phyloP scores from a whole-genome alignment of 1,140 invertebrate genomes.

The Listronotus oregonensis region DNA sequence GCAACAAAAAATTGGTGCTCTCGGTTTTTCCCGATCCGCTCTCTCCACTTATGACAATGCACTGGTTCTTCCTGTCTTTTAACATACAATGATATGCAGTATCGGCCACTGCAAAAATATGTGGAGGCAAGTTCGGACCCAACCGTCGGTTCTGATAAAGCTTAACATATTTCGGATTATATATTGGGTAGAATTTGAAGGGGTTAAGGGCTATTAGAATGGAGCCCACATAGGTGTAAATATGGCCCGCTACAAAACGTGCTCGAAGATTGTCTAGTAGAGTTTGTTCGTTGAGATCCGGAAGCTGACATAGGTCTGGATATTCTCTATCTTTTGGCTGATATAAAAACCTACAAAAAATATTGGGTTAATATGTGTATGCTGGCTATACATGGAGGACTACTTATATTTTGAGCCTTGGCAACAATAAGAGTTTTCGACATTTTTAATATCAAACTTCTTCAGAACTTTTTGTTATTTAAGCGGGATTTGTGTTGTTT shows the following conservation, averaged over 20 bases:
- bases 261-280: constrained; percentile 88
- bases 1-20: constrained; percentile 93
- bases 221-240: constrained; percentile 72
- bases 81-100: constrained; percentile 95
- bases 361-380: too few relatives aligned
- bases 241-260: too few relatives aligned
- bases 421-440: too few relatives aligned
- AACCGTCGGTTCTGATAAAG: constrained; percentile 89
- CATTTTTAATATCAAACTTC: too few relatives aligned
- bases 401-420: too few relatives aligned
- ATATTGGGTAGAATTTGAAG: constrained; percentile 95
- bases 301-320: constrained; percentile 92
- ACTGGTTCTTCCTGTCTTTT: constrained; percentile 87
- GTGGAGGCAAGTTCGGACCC: constrained; percentile 87
- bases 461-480: too few relatives aligned
- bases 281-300: constrained; percentile 92
- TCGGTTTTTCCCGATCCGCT: constrained; percentile 92
- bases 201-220: constrained; percentile 93
- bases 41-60: constrained; percentile 93
- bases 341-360: constrained; percentile 85
- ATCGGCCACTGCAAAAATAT: constrained; percentile 97
- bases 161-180: constrained; percentile 97
- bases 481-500: too few relatives aligned
- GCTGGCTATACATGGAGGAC: too few relatives aligned
- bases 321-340: constrained; percentile 89